Conservation (phyloP, 2,797 vertebrate genomes). For the Gouania willdenowi region DNA sequence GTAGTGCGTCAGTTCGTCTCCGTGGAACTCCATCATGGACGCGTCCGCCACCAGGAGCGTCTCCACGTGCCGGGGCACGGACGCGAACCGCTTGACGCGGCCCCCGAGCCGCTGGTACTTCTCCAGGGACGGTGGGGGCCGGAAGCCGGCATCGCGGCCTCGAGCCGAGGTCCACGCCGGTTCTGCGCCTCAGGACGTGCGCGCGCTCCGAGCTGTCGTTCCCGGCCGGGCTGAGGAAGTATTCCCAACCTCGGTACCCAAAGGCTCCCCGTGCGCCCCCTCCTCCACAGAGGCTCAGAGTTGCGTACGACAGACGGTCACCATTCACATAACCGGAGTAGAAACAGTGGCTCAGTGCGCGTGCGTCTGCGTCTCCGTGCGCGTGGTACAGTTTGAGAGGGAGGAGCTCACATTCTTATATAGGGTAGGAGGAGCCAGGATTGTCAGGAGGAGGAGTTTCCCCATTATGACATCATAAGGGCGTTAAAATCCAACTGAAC, state of each 20-base stretch:
- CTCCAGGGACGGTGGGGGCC: constrained; percentile 78
- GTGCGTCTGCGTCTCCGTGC: too few species aligned
- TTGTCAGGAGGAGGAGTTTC: too few species aligned
- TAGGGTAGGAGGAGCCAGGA: too few species aligned
- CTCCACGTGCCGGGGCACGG: constrained; percentile 92
- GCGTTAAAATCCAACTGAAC: too few species aligned
- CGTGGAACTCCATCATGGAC: constrained; percentile 96
- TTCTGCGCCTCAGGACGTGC: constrained; percentile 84
- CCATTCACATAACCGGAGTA: constrained; percentile 91
- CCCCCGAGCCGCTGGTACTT: constrained; percentile 76
- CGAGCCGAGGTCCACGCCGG: constrained; percentile 61
- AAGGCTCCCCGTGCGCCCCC: constrained; percentile 91
- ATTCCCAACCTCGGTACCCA: constrained; percentile 87
- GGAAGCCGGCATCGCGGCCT: constrained; percentile 78
- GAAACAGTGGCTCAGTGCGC: constrained; percentile 87
- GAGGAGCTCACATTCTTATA: too few species aligned
- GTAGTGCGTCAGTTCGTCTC: constrained; percentile 91
- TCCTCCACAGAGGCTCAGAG: constrained; percentile 89
- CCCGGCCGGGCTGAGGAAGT: constrained; percentile 82
- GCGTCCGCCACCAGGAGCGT: constrained; percentile 93
- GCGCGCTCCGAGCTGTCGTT: constrained; percentile 69
- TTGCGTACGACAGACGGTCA: constrained; percentile 86
- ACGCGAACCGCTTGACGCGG: constrained; percentile 89
- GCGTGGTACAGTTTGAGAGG: too few species aligned
- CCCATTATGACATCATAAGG: too few species aligned